These are phyloP conservation scores for Caenorhabditis inopinata DNA, from an alignment of 1,140 invertebrate genomes.

Conservation along the genomic window DNA sequence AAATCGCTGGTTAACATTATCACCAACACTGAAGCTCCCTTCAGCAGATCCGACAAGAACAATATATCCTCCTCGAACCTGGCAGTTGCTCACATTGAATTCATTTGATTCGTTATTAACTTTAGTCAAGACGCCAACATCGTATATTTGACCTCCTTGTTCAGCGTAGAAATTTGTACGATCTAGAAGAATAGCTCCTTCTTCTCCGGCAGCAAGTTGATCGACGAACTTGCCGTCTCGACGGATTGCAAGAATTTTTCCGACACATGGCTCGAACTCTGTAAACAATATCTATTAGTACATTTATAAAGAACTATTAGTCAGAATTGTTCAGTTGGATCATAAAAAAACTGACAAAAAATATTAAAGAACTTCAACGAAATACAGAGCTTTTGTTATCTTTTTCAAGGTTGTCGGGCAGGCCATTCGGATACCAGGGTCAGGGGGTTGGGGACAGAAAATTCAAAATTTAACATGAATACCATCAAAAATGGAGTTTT, in stretches of 20 bases:
- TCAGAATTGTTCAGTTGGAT: not conserved
- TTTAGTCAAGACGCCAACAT: constrained; percentile 91
- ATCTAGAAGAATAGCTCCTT: constrained; percentile 89
- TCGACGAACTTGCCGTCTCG: constrained; percentile 83
- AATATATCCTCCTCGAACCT: constrained; percentile 92
- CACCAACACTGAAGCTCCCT: constrained; percentile 81
- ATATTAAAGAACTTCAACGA: not conserved
- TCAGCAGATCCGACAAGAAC: constrained; percentile 78
- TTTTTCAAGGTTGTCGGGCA: too few relatives aligned
- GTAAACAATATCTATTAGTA: not conserved
- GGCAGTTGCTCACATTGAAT: constrained; percentile 89
- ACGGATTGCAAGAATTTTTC: constrained; percentile 72
- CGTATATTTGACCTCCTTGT: constrained; percentile 96
- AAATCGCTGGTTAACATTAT: constrained; percentile 79
- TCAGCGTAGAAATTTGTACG: constrained; percentile 79
- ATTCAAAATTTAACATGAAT: too few relatives aligned
- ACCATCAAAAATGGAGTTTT: too few relatives aligned
- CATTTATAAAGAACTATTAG: not conserved
- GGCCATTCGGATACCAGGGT: too few relatives aligned
- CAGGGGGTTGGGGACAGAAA: too few relatives aligned
- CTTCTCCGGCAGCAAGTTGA: constrained; percentile 78
- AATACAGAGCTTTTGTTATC: not conserved
- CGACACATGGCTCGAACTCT: constrained; percentile 69
- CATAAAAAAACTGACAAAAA: constrained; percentile 4
- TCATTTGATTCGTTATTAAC: constrained; percentile 81